A percentile compares a stretch with the other conserved stretches of the same genome.
phyloP scores from a whole-genome alignment of 2,888 invertebrate genomes.

The Hypercompe scribonia region DNA sequence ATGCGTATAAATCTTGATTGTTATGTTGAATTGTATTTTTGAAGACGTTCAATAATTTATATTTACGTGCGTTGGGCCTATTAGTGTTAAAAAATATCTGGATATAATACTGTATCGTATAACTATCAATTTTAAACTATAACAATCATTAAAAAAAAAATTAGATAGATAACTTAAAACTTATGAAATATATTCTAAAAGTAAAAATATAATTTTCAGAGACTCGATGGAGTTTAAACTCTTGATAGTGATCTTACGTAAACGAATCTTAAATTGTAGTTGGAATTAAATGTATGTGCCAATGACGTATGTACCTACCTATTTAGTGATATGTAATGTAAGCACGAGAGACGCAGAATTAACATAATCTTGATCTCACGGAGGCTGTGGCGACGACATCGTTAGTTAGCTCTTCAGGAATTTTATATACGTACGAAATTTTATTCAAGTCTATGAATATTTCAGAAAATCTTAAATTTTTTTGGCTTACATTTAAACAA shows the following conservation, averaged over 20 bases:
- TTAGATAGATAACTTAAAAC: constrained; percentile 33
- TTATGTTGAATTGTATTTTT: constrained; percentile 35
- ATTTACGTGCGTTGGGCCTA: constrained; percentile 39
- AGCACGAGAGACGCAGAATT: constrained; percentile 20
- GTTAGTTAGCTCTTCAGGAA: background rate
- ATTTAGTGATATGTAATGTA: constrained; percentile 17
- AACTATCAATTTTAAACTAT: background rate
- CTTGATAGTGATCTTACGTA: constrained; percentile 43
- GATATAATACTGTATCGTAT: constrained; percentile 25
- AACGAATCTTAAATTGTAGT: constrained; percentile 15
- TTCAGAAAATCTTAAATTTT: background rate
- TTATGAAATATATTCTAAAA: constrained; percentile 9
- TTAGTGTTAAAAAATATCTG: constrained; percentile 8
- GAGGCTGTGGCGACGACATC: constrained; percentile 11
- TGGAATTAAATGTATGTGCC: constrained; percentile 20
- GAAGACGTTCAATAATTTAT: constrained; percentile 24
- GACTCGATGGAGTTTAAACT: constrained; percentile 36
- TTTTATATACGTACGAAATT: background rate
- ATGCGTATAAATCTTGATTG: background rate
- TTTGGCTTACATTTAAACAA: background rate
- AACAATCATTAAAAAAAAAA: constrained; percentile 13
- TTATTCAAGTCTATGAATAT: background rate
- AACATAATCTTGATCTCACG: constrained; percentile 21
- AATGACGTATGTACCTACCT: constrained; percentile 16
- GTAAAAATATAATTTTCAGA: constrained; percentile 3